These are phyloP conservation scores for Drosophila quadrilineata DNA, from an alignment of 1,140 invertebrate genomes.

Conservation along the genomic window DNA sequence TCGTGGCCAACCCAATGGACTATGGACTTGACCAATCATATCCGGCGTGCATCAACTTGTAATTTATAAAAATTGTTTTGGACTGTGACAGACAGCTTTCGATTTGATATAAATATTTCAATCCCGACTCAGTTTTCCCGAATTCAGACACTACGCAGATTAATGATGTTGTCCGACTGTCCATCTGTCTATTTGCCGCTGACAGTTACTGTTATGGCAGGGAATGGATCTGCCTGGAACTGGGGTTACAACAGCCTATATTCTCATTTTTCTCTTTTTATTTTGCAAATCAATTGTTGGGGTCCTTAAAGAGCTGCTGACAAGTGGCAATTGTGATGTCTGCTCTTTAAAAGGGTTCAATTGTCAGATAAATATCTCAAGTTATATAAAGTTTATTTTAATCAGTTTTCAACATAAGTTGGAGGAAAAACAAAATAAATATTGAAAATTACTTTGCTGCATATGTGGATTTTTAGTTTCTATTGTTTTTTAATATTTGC, in stretches of 20 bases:
- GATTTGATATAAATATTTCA: slow-evolving; percentile 80
- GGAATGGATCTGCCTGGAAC: background rate
- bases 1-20: slow-evolving; percentile 13
- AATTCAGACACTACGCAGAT: slow-evolving; percentile 55
- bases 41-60: slow-evolving; percentile 47
- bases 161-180: slow-evolving; percentile 67
- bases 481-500: no score
- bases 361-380: background rate
- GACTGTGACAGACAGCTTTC: slow-evolving; percentile 77
- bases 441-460: no score
- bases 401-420: background rate
- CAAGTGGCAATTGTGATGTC: slow-evolving; percentile 24
- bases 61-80: slow-evolving; percentile 79
- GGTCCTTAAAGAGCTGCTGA: slow-evolving; percentile 50
- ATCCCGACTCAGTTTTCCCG: slow-evolving; percentile 40
- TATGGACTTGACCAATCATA: slow-evolving; percentile 24
- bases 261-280: background rate
- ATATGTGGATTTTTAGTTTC: no score
- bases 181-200: slow-evolving; percentile 53
- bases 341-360: background rate
- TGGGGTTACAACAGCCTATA: background rate
- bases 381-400: background rate
- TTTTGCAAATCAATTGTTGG: slow-evolving; percentile 1
- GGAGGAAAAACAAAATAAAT: no score
- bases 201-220: slow-evolving; percentile 41